These are phyloP conservation scores for Fistularia commersonii DNA, from an alignment of 2,797 vertebrate species.

Conservation along the genomic window DNA sequence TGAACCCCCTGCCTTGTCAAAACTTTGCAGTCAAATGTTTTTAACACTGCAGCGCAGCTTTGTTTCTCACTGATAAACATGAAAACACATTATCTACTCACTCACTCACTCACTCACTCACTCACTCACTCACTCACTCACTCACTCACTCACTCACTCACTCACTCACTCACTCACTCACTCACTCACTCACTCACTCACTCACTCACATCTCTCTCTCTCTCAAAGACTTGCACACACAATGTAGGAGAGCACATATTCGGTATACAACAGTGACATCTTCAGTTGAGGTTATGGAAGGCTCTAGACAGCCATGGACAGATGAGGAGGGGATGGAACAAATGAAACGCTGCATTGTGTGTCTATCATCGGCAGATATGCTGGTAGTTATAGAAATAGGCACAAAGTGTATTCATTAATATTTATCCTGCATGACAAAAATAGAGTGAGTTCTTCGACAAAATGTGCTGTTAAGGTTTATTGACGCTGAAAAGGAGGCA, in stretches of 20 bases:
- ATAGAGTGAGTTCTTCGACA: too few relatives aligned
- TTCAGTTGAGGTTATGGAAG: constrained; percentile 57
- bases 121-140: constrained; percentile 5
- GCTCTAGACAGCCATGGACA: constrained; percentile 6
- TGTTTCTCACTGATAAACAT: constrained; percentile 45
- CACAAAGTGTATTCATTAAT: constrained; percentile 63
- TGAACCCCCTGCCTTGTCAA: constrained; percentile 33
- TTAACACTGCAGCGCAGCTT: constrained; percentile 39
- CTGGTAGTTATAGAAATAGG: constrained; percentile 59
- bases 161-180: constrained; percentile 14
- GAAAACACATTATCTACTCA: constrained; percentile 18
- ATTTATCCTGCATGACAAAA: constrained; percentile 51
- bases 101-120: constrained; percentile 4
- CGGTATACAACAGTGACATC: constrained; percentile 76
- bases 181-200: constrained; percentile 7
- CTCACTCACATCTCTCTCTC: not conserved
- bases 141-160: constrained; percentile 17
- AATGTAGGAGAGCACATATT: constrained; percentile 37
- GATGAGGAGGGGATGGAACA: constrained; percentile 21
- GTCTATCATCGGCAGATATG: constrained; percentile 22
- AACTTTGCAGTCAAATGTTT: constrained; percentile 40
- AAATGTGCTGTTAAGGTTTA: constrained; percentile 10
- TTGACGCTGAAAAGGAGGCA: constrained; percentile 10
- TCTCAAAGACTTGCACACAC: too few relatives aligned
- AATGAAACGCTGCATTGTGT: constrained; percentile 24